These are phyloP conservation scores for Melinaea menophilus DNA, from an alignment of 2,888 invertebrate species.

Conservation along the genomic window DNA sequence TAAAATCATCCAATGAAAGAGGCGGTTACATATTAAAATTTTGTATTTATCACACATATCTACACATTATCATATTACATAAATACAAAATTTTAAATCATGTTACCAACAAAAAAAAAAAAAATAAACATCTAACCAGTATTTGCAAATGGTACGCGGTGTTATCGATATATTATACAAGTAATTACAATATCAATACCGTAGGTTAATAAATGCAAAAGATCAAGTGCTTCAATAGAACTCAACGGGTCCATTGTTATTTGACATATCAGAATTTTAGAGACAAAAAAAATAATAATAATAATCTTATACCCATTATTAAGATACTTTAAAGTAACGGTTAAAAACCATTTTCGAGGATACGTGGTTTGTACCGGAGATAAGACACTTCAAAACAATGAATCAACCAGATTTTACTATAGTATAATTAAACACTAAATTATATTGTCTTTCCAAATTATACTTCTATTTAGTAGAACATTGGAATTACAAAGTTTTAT, in stretches of 20 bases:
- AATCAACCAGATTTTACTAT: slow-evolving; percentile 75
- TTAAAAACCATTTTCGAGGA: slow-evolving; percentile 61
- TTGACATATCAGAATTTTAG: slow-evolving; percentile 61
- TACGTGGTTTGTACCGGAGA: slow-evolving; percentile 67
- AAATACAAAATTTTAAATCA: slow-evolving; percentile 79
- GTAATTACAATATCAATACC: slow-evolving; percentile 79
- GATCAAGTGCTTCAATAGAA: slow-evolving; percentile 75
- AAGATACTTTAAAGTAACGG: slow-evolving; percentile 54
- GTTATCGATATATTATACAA: slow-evolving; percentile 77
- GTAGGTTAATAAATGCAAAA: slow-evolving; percentile 79
- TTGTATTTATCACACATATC: slow-evolving; percentile 79
- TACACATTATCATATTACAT: slow-evolving; percentile 78
- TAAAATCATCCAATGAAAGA: slow-evolving; percentile 71
- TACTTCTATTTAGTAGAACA: slow-evolving; percentile 59
- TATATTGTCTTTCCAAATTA: slow-evolving; percentile 77
- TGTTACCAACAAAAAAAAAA: slow-evolving; percentile 65
- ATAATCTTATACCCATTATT: slow-evolving; percentile 43
- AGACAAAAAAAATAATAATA: slow-evolving; percentile 54
- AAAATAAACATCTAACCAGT: slow-evolving; percentile 61
- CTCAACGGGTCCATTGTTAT: slow-evolving; percentile 58
- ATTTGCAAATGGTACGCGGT: slow-evolving; percentile 73
- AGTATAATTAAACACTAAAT: slow-evolving; percentile 71
- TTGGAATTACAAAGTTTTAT: slow-evolving; percentile 55
- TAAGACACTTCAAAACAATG: slow-evolving; percentile 75
- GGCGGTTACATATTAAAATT: slow-evolving; percentile 75